phyloP scores from a whole-genome alignment of 2,888 invertebrate genomes.

The Muscina levida region DNA sequence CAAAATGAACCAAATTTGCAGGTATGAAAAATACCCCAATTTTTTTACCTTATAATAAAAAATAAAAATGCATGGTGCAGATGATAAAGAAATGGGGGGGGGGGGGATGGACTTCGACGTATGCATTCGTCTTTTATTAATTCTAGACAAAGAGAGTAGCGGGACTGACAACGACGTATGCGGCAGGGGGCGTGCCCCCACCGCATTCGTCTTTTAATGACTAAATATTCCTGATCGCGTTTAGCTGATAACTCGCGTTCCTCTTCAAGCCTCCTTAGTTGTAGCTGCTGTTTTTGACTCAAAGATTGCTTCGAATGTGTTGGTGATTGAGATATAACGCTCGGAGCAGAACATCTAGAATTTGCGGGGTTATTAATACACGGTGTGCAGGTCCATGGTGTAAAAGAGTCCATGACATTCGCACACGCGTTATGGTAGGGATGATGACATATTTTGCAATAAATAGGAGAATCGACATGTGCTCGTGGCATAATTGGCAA shows the following conservation, averaged over 20 bases:
- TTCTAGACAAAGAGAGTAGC: no score
- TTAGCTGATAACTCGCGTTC: background rate
- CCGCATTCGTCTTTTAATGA: no score
- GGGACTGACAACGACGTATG: no score
- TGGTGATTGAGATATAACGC: constrained; percentile 12
- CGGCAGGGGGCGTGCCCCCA: no score
- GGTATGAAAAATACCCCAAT: no score
- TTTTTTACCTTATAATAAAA: no score
- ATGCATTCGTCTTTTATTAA: no score
- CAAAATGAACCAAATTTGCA: no score
- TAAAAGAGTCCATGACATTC: constrained; percentile 11
- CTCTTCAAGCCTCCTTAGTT: background rate
- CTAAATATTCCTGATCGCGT: constrained; percentile 1
- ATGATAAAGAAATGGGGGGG: no score
- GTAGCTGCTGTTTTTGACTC: constrained; percentile 3
- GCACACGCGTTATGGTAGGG: constrained; percentile 29
- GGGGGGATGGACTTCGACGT: no score
- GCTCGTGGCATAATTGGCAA: constrained; percentile 42
- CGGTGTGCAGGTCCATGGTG: constrained; percentile 16
- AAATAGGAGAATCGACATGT: background rate
- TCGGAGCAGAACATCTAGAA: background rate
- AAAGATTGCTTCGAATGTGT: background rate
- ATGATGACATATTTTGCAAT: constrained; percentile 30
- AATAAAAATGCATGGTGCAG: no score
- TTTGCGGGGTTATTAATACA: constrained; percentile 1